These are phyloP conservation scores for Pangasius mekongensis DNA, from an alignment of 2,797 vertebrate species.

Conservation along the genomic window DNA sequence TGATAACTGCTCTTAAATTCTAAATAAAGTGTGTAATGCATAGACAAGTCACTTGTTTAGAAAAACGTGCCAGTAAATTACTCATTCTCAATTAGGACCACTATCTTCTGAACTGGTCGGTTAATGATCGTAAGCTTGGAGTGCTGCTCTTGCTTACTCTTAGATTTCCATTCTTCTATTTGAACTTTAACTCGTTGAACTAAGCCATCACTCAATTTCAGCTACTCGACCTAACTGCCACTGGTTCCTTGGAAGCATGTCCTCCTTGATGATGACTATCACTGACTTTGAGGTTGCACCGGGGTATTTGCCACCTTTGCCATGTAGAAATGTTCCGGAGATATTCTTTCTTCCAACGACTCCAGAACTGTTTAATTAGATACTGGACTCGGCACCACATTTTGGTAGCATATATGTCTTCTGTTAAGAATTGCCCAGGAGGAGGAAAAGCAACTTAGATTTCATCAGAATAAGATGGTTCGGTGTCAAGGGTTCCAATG, in stretches of 20 bases:
- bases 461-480: neutral
- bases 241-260: neutral
- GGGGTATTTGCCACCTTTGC: neutral
- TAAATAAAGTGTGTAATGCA: too few species aligned
- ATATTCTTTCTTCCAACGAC: neutral
- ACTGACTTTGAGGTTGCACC: neutral
- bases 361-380: neutral
- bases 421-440: slow-evolving; percentile 1
- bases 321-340: neutral
- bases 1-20: too few species aligned
- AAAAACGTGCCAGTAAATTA: too few species aligned
- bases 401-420: neutral
- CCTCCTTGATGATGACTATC: slow-evolving; percentile 14
- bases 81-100: too few species aligned
- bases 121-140: too few species aligned
- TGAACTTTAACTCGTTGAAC: neutral
- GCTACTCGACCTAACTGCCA: neutral
- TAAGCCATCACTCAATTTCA: neutral
- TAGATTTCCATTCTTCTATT: neutral
- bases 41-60: too few species aligned
- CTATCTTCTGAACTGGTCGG: too few species aligned
- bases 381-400: too few species aligned
- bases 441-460: neutral
- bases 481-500: neutral
- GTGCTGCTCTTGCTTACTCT: too few species aligned